These are phyloP conservation scores for Lordiphosa stackelbergi DNA, from an alignment of 1,140 invertebrate genomes.

Conservation along the genomic window DNA sequence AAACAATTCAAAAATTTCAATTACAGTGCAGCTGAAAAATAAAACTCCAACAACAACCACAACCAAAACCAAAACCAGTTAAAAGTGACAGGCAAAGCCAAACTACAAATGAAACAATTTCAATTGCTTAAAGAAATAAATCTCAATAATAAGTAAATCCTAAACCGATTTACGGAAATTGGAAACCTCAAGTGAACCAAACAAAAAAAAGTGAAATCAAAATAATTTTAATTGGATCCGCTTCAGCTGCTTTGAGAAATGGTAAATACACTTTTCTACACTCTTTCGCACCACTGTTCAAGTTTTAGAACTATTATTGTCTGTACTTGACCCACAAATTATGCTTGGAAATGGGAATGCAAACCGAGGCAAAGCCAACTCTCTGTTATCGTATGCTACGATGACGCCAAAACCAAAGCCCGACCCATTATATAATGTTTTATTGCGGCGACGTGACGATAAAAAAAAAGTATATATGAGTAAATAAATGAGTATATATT, in stretches of 20 bases:
- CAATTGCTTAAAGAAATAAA: constrained; percentile 23
- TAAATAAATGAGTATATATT: constrained; percentile 4
- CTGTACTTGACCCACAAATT: constrained; percentile 68
- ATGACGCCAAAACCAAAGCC: constrained; percentile 14
- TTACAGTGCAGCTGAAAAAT: constrained; percentile 70
- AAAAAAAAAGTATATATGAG: constrained; percentile 27
- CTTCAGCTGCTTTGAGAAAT: constrained; percentile 18
- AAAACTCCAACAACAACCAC: constrained; percentile 42
- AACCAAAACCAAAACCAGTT: constrained; percentile 61
- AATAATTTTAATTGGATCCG: constrained; percentile 11
- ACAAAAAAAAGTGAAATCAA: neutral
- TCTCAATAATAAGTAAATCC: constrained; percentile 24
- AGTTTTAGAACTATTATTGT: neutral
- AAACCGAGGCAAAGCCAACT: neutral
- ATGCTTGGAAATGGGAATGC: constrained; percentile 32
- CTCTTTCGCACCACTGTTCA: constrained; percentile 1
- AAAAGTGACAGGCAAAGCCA: constrained; percentile 61
- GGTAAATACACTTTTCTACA: constrained; percentile 28
- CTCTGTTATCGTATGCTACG: constrained; percentile 8
- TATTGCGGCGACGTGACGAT: constrained; percentile 57
- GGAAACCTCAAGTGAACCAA: constrained; percentile 10
- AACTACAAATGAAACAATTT: constrained; percentile 56
- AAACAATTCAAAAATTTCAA: constrained; percentile 57
- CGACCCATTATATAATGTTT: constrained; percentile 56
- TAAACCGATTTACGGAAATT: constrained; percentile 41